Evolutionary conservation across 2,797 vertebrate genomes (phyloP), one percentile per base, ranked within the genome.

Genomic region (Lithobates pipiens): DNA sequence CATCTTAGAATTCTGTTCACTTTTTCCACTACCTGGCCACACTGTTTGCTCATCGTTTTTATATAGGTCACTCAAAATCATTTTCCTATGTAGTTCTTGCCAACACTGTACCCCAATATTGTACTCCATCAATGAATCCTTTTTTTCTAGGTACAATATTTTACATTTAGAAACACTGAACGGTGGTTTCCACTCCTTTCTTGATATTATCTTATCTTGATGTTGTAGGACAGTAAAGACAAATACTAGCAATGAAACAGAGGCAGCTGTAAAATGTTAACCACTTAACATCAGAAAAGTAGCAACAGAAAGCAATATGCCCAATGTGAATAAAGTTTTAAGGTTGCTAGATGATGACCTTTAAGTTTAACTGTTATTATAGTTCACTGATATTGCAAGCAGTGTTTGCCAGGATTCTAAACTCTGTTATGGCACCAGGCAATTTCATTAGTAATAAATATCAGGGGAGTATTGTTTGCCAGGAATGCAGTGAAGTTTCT

Each of bases 401-500:
- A 80, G 61, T 70, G 2, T 44, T 70, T 78, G 71, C 76, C 76
- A 80, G 27, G 29, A 5, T 67, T 75, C 32, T 80, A 69, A 74
- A 50, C 57, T 39, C 69, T 71, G 54, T 71, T 70, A 34, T 82
- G 80, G 85, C 68, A 86, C 5, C 27, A 77, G 36, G 21, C 65
- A 63, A 25, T 73, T 65, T 77, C 76, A 83, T 79, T 63, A 63
- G 76, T 61, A 70, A 78, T 86, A 83, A 85, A 67, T 82, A 82
- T 70, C 68, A 54, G 10, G 68, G 54, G 75, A 86, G 74, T n/a
- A 71, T 29, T 54, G 21, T 46, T 80, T 42, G 81, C 76, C 75
- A 79, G 69, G n/a, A 23, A 61, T 29, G 81, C 71, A 70, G 63
- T 61, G 69, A 69, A 36, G n/a, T 82, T 69, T 83, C 76, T 79